A percentile compares a stretch with the other conserved stretches of the same genome.
phyloP scores from a whole-genome alignment of 2,888 invertebrate genomes.

The Geophilus truncorum region DNA sequence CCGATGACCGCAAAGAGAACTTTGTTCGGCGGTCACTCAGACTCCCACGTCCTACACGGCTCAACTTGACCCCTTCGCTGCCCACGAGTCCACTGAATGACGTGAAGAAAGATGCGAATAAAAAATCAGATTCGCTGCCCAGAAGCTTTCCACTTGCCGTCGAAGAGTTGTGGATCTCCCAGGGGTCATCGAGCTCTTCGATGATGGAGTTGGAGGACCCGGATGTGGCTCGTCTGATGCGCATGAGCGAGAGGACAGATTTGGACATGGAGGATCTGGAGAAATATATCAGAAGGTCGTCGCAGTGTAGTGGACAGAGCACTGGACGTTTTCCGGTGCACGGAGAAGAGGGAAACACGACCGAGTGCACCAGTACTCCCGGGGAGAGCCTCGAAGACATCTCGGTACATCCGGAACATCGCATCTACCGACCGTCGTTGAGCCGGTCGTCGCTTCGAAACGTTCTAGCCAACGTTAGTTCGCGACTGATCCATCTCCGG shows the following conservation, averaged over 20 bases:
- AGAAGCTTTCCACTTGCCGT: conserved; percentile 67
- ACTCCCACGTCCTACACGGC: not conserved
- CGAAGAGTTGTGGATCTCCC: conserved; percentile 45
- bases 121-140: conserved; percentile 71
- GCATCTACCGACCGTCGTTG: conserved; percentile 63
- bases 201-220: not conserved
- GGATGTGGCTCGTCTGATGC: not conserved
- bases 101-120: conserved; percentile 60
- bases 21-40: conserved; percentile 21
- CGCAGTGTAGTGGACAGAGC: conserved; percentile 28
- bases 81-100: conserved; percentile 46
- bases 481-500: conserved; percentile 39
- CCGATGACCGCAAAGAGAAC: conserved; percentile 8
- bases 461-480: conserved; percentile 44
- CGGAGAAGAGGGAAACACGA: conserved; percentile 46
- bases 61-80: conserved; percentile 40
- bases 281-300: conserved; percentile 48
- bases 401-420: conserved; percentile 68
- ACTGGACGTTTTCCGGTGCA: conserved; percentile 27
- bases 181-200: not conserved
- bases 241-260: conserved; percentile 57
- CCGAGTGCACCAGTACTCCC: conserved; percentile 47
- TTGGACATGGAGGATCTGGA: conserved; percentile 64
- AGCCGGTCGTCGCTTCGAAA: conserved; percentile 45
- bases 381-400: conserved; percentile 51